Evolutionary conservation across 2,113 vertebrate species (phyloP).

Genomic region (Saccopteryx leptura): DNA sequence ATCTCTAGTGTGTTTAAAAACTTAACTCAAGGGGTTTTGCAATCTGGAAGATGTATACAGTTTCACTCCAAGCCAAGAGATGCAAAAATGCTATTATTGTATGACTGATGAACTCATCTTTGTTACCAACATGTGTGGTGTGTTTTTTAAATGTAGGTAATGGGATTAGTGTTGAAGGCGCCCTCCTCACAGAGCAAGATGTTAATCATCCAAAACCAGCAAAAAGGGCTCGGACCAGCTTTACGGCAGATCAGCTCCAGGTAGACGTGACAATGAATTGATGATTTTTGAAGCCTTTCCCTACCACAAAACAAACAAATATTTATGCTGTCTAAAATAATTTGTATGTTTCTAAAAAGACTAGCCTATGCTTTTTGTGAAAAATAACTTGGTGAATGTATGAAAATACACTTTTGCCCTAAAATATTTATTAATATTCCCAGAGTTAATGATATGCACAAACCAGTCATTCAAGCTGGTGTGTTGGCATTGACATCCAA

Average conservation of each 20-base stretch:
- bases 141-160: constrained; percentile 90
- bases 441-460: not conserved
- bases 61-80: constrained; percentile 8
- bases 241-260: constrained; percentile 99
- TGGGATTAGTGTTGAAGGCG: constrained; percentile 95
- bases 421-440: constrained; percentile 5
- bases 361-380: constrained; percentile 20
- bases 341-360: constrained; percentile 29
- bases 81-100: not conserved
- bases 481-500: constrained; percentile 57
- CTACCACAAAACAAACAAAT: not conserved
- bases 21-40: not conserved
- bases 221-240: constrained; percentile 98
- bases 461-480: constrained; percentile 61
- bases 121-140: not conserved
- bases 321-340: not conserved
- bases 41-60: not conserved
- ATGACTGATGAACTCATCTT: not conserved
- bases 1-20: constrained; percentile 42
- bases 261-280: constrained; percentile 85
- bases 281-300: constrained; percentile 54
- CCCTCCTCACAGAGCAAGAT: constrained; percentile 95
- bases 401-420: constrained; percentile 11
- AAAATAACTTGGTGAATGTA: not conserved
- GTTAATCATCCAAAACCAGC: constrained; percentile 96